phyloP scores from a whole-genome alignment of 2,113 vertebrate species.

The Phyllostomus hastatus region DNA sequence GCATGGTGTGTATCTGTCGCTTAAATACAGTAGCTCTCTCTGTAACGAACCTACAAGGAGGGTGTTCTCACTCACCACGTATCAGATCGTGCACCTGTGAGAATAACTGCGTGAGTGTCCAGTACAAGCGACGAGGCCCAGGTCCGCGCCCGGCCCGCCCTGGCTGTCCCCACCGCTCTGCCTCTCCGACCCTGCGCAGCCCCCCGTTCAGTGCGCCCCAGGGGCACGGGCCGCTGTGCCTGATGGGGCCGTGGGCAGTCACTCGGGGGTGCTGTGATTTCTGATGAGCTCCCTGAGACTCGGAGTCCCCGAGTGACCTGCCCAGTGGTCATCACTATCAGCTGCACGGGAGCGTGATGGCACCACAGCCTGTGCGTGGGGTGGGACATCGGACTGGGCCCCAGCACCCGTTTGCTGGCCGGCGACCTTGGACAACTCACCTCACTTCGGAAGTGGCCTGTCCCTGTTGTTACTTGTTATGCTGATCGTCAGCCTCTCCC shows the following conservation, averaged over 20 bases:
- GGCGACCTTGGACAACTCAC: not conserved
- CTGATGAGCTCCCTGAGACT: not conserved
- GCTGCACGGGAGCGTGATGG: rapidly evolving
- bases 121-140: not conserved
- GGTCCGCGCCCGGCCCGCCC: not conserved
- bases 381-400: not conserved
- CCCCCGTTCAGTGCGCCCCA: not conserved
- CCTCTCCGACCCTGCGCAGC: not conserved
- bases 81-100: not conserved
- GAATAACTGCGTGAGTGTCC: not conserved
- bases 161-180: not conserved
- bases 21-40: not conserved
- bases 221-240: not conserved
- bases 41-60: not conserved
- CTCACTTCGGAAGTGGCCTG: not conserved
- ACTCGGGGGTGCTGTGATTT: too few relatives aligned
- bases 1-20: not conserved
- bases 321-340: not conserved
- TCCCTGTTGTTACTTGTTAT: not conserved
- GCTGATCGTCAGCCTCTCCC: not conserved
- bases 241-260: rapidly evolving
- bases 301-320: not conserved
- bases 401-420: not conserved
- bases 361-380: rapidly evolving
- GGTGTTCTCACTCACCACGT: rapidly evolving